Percentiles rank a stretch among this genome's conserved stretches.
phyloP scores from a whole-genome alignment of 2,797 vertebrate genomes.

The Cynodonichthys magdalenae region DNA sequence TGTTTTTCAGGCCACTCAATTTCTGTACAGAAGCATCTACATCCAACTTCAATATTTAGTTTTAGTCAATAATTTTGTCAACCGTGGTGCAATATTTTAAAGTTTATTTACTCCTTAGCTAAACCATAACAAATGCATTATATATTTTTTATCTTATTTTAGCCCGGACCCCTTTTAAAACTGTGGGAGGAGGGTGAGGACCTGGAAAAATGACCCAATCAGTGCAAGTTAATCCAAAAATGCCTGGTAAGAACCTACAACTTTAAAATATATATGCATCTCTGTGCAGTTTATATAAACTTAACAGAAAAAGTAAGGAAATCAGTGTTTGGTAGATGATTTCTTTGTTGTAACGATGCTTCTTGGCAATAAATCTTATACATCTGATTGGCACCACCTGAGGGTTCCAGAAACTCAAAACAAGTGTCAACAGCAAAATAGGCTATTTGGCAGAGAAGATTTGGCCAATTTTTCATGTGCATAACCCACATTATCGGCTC shows the following conservation, averaged over 20 bases:
- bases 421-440: no score
- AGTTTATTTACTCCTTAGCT: not conserved
- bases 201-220: constrained; percentile 89
- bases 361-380: no score
- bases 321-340: no score
- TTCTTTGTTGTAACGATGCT: no score
- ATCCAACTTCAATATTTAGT: constrained; percentile 6
- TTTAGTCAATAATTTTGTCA: not conserved
- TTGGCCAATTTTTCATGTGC: no score
- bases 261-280: no score
- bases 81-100: not conserved
- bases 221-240: constrained; percentile 87
- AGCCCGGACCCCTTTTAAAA: constrained; percentile 69
- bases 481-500: no score
- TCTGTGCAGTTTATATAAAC: no score
- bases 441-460: no score
- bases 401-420: no score
- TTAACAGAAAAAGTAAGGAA: no score
- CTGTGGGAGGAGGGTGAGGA: constrained; percentile 49
- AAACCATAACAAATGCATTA: constrained; percentile 6
- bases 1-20: constrained; percentile 14
- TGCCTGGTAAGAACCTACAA: constrained; percentile 84
- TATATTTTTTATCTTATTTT: constrained; percentile 49
- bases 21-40: constrained; percentile 20
- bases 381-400: no score